These are phyloP conservation scores for Lepidurus arcticus DNA, from an alignment of 1,140 invertebrate species.

Conservation along the genomic window DNA sequence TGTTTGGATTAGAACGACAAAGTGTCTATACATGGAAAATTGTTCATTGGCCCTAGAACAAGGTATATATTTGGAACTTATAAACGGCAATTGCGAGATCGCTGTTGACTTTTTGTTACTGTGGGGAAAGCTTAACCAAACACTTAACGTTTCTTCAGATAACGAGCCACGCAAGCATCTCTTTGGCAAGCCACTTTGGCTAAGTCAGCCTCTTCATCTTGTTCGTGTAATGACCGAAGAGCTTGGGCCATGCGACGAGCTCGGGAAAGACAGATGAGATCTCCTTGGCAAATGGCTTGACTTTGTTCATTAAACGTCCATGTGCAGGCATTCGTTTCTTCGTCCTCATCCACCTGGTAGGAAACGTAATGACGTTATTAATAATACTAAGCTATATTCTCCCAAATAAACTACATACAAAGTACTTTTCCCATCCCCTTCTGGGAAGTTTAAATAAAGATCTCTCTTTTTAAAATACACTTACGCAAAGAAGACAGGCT, in stretches of 20 bases:
- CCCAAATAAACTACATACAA: not conserved
- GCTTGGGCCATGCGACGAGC: conserved; percentile 12
- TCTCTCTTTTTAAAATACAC: not conserved
- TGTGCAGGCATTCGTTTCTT: not conserved
- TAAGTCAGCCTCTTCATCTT: not conserved
- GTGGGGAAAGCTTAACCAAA: not conserved
- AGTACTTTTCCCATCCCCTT: not conserved
- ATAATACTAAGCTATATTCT: not conserved
- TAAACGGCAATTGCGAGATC: not conserved
- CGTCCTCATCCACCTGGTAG: not conserved
- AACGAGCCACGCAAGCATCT: conserved; percentile 9
- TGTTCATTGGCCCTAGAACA: conserved; percentile 14
- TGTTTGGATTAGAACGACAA: not conserved
- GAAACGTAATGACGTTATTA: not conserved
- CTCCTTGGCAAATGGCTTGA: not conserved
- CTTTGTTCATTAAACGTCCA: not conserved
- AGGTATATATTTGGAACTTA: not conserved
- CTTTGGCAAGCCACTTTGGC: conserved; percentile 11
- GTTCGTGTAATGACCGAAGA: conserved; percentile 3
- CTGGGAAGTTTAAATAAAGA: not conserved
- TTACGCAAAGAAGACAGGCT: conserved; percentile 33
- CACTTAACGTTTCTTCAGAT: conserved; percentile 4
- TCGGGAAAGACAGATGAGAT: not conserved
- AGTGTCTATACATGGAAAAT: not conserved
- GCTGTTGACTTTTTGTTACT: not conserved